Base-by-base conservation (phyloP, 2,888 invertebrate species). In the Parochlus steinenii region DNA sequence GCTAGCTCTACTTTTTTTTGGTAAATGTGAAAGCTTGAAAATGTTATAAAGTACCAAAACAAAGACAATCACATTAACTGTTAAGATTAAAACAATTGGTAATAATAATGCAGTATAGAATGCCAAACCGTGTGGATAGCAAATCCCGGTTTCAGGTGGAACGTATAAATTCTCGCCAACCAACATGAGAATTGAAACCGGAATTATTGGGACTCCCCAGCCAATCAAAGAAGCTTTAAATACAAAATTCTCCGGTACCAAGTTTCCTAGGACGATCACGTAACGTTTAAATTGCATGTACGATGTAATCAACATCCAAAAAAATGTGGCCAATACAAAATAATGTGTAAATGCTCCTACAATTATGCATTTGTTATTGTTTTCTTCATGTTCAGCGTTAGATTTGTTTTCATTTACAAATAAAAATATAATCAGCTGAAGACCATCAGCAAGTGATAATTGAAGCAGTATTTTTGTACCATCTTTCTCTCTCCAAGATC, bases 251-350 rank as follows among this genome's bases (percentile, higher is more conserved):
- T 65, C 61, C 6, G 70, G 69, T 24, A 67, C 55, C 8, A 55
- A 52, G 1, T 63, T 62, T 4, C 73, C 74, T 31, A 76, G 57
- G 1, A 76, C 71, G 39, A 67, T 64, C 2, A 77, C 77, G 45
- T 74, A 75, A 31, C 72, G 62, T 37, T 73, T 63, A 49, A 74
- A 77, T 50, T 76, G 76, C 37, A 76, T 54, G 31, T 69, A 54
- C 2, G 73, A 75, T 37, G 75, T 71, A 37, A 77, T 69, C 14
- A 76, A 52, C 76, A 77, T 77, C 78, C 77, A 78, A 46, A 65
- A 64, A 46, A 78, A 78, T 41, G 73, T 66, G 3, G 72, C 66
- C 29, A 77, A 53, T 22, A 76, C 65, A 15, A 73, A 69, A 50
- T 75, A 77, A 46, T 77, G 77, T 25, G 76, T 51, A 5, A 67